Base-by-base conservation (phyloP, 2,797 vertebrate genomes). In the Aulostomus chinensis region DNA sequence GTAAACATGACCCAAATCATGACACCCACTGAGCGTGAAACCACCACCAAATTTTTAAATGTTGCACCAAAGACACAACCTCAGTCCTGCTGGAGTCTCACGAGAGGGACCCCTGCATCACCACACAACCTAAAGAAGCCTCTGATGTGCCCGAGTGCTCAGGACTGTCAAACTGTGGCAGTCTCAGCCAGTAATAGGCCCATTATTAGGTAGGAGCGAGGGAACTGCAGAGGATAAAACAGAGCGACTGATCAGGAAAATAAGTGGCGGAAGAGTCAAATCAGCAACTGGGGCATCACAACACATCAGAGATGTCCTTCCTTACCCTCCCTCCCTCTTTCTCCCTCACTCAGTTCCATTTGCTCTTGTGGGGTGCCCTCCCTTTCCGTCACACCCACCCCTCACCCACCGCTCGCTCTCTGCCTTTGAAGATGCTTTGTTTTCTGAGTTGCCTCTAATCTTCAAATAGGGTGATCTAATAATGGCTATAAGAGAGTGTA, bases 391-490 rank as follows among this genome's bases (percentile, higher is more conserved):
- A 12, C 32, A 13, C 16, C 4, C 34, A 5, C 30, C 18, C 49
- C 34, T 28, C 9, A 31, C 34, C 55, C 41, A 47, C 50, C 52
- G n/a, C 52, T 25, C 18, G 32, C 57, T 26, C 54, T 51, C 37
- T 16, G 58, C 76, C 78, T 87, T 84, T 83, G 80, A 85, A 80
- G 83, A 85, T 66, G 66, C 83, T 80, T 85, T 83, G 81, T 85
- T 78, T 72, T 73, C 62, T 2, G 48, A 73, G 53, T 83, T 71
- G 74, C 49, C 33, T 76, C 74, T 77, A 73, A 85, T 86, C 76
- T 77, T 70, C 73, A 82, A 67, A 81, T 77, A 71, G 65, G 43
- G 46, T 69, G 68, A 78, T 79, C 76, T 82, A 83, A 83, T 83
- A 82, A 82, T 48, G 76, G 45, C 66, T 38, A 13, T 26, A 26